Base-by-base conservation (phyloP, 2,888 invertebrate species). In the Petrophora chlorosata region DNA sequence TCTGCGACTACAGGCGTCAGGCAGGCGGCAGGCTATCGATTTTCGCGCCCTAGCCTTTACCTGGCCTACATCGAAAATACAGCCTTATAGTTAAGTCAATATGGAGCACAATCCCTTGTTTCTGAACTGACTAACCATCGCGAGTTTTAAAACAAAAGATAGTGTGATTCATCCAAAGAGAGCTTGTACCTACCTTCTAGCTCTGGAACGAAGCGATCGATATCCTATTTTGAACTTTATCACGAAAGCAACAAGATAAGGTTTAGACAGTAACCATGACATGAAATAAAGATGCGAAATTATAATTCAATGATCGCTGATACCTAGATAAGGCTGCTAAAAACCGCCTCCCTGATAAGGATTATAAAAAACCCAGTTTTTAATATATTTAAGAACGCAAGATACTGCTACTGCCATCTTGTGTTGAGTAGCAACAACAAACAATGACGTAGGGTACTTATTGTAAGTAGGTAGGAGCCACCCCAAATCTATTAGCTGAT, bases 401-500 rank as follows among this genome's bases (percentile, higher is more conserved):
- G 8, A 10, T 25, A 39, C 36, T 15, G 12, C 33, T 32, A 52
- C 44, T 71, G 77, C 76, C 80, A 76, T 76, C 80, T 80, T 34
- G 67, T 70, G 54, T 61, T 39, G 61, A 72, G 64, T 77, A 74
- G 74, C 60, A n/a, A 36, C 36, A 53, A 36, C 50, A 33, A 50
- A 34, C 25, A 30, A 41, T 47, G 41, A 48, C 52, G 57, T 61
- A 55, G 43, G 46, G 51, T 30, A 16, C 22, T n/a, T n/a, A n/a
- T n/a, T n/a, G n/a, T n/a, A n/a, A n/a, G n/a, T n/a, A n/a, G n/a
- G n/a, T n/a, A n/a, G n/a, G n/a, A n/a, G 55, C 61, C 57, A 56
- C 63, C 61, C 66, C 51, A 63, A 79, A 79, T 76, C 78, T 80
- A 83, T 83, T 85, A 85, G 70, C 73, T 77, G 76, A 85, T 85